Evolutionary conservation across 2,113 vertebrate species (phyloP), one percentile per base, ranked within the genome.

Genomic region (Sander vitreus): DNA sequence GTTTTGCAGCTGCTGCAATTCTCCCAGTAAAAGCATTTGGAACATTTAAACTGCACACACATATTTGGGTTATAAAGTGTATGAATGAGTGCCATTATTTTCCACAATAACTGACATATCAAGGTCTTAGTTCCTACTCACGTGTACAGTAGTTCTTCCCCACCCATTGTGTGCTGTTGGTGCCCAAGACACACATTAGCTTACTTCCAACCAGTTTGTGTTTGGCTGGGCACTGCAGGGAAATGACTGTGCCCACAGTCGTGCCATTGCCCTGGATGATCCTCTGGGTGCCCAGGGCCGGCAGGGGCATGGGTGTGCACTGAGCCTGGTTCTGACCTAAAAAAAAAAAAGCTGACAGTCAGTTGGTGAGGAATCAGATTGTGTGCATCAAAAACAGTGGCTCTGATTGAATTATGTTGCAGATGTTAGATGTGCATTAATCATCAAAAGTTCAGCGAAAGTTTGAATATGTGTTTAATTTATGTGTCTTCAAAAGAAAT

Each of bases 201-300:
- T 91, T 91, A 0, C 93, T 89, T 13, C 97, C 97, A 4, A 97
- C 67, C 88, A 97, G 91, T 76, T 91, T 95, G 88, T 97, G 95
- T 73, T 92, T 95, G 0, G 86, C 87, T 0, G 96, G 95, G 80
- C 97, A 99, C 90, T 94, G 95, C 88, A 98, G 96, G 0, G 85
- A 82, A 6, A 99, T 92, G 58, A 97, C 93, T 0, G 96, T 96
- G 21, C 97, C 97, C 80, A 97, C 78, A 0, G 91, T 93, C 0
- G 96, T 96, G 74, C 97, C 97, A 0, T 97, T 95, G 6, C 97
- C 97, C 0, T 93, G 94, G 23, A 97, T 60, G 62, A 98, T 71
- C 69, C 89, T 95, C 3, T 96, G 91, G 0, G 93, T 96, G 66
- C 97, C 97, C 0, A 94, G 78, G 1, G 59, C 91, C 21, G 97